Base-by-base conservation (phyloP, 2,113 vertebrate species). In the Notiomystis cincta region DNA sequence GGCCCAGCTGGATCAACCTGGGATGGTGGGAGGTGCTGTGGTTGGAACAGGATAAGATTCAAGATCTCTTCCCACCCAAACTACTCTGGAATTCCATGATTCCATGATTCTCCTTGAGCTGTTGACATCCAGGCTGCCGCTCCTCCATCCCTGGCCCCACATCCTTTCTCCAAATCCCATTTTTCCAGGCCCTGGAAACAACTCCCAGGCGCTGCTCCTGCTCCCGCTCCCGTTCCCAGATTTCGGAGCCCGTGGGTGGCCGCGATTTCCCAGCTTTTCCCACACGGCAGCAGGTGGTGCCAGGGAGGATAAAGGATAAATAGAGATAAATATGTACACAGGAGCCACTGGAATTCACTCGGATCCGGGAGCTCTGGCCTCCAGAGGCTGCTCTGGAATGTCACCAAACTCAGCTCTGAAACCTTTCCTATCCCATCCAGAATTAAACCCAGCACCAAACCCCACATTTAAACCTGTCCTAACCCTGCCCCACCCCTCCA, bases 231-330 rank as follows among this genome's bases (percentile, higher is more conserved):
- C 11, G 2, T 48, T 72, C 89, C 82, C 12, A 5, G 33, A 14
- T 81, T 78, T 25, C 28, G 11, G 31, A 77, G 81, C 22, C 5
- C 2, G 72, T 80, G 37, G 95, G 94, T 48, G 50, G 93, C 84
- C 33, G 64, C 22, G 45, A 27, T 33, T 83, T 86, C 91, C 89
- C 80, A 64, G 95, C 65, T 87, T 71, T 58, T n/a, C 82, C 90
- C 23, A 3, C 47, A 3, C 25, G 27, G 11, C 66, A 18, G 66
- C 13, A 30, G 33, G 82, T 9, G 79, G 57, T 86, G 91, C 71
- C 91, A 80, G 86, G 82, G 78, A 93, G 85, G 85, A 79, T 50
- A 10, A 84, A 79, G 23, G 69, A 78, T 66, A 82, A 87, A 95
- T 60, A 70, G 20, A 50, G 40, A 71, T 38, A 84, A 88, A 88